phyloP scores from a whole-genome alignment of 1,140 invertebrate species.

The Pseudomyrmex concolor region DNA sequence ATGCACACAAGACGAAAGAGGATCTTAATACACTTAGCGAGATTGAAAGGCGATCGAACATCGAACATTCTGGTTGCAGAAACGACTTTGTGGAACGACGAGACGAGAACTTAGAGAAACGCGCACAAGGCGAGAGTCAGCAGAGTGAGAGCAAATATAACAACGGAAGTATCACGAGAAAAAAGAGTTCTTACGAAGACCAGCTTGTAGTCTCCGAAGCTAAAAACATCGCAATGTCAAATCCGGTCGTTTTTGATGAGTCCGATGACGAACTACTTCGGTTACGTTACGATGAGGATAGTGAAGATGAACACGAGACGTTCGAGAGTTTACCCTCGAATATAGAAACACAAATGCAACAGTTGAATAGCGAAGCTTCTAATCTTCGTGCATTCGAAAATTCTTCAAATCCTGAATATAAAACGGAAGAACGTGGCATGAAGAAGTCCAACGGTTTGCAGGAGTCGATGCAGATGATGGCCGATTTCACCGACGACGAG shows the following conservation, averaged over 20 bases:
- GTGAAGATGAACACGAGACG: constrained; percentile 60
- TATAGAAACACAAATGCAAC: constrained; percentile 47
- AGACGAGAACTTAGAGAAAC: not conserved
- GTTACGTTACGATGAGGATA: not conserved
- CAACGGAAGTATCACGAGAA: constrained; percentile 38
- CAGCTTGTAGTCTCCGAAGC: not conserved
- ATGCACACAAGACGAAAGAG: not conserved
- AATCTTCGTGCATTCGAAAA: not conserved
- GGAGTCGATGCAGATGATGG: constrained; percentile 10
- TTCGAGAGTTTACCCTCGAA: constrained; percentile 75
- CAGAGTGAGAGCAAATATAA: constrained; percentile 1
- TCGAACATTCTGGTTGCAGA: not conserved
- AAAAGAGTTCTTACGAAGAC: not conserved
- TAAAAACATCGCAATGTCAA: constrained; percentile 9
- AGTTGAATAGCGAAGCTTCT: not conserved
- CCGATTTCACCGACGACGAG: constrained; percentile 82
- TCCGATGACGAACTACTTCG: constrained; percentile 53
- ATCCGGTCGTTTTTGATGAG: not conserved
- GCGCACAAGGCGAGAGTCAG: not conserved
- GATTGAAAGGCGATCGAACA: not conserved
- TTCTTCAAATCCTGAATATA: not conserved
- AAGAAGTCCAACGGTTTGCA: constrained; percentile 48
- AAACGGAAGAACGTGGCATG: not conserved
- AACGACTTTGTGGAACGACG: not conserved
- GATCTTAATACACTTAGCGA: not conserved